phyloP scores from a whole-genome alignment of 2,797 vertebrate genomes.

The Oryzias dopingdopingensis region DNA sequence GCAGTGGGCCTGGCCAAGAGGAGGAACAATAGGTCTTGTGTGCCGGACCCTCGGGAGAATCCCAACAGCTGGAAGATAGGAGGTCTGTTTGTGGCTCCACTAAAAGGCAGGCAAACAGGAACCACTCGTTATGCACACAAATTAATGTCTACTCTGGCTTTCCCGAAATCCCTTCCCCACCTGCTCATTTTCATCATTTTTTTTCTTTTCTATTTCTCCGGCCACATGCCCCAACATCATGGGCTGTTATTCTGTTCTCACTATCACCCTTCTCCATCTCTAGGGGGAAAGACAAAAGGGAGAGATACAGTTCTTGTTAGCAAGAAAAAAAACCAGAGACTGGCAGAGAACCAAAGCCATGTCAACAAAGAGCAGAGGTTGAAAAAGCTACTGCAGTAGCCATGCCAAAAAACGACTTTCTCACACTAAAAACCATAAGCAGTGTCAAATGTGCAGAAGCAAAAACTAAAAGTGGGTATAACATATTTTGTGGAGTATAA shows the following conservation, averaged over 20 bases:
- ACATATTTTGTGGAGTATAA: no score
- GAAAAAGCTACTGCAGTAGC: slow-evolving; percentile 58
- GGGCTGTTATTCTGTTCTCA: slow-evolving; percentile 23
- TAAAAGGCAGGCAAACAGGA: slow-evolving; percentile 52
- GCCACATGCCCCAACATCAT: slow-evolving; percentile 12
- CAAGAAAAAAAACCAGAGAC: slow-evolving; percentile 57
- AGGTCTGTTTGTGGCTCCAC: slow-evolving; percentile 52
- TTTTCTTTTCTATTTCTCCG: neutral
- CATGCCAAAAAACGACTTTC: slow-evolving; percentile 54
- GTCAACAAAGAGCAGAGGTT: slow-evolving; percentile 69
- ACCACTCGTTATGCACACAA: slow-evolving; percentile 20
- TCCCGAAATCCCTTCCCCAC: slow-evolving; percentile 41
- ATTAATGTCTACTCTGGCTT: slow-evolving; percentile 20
- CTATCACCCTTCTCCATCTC: slow-evolving; percentile 33
- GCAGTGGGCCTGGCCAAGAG: slow-evolving; percentile 50
- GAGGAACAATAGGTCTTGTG: slow-evolving; percentile 78
- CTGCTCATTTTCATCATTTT: slow-evolving; percentile 35
- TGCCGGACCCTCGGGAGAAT: slow-evolving; percentile 64
- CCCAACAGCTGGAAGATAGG: slow-evolving; percentile 76
- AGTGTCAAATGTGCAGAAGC: slow-evolving; percentile 50
- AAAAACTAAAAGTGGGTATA: no score
- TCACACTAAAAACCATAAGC: slow-evolving; percentile 43
- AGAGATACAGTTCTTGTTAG: slow-evolving; percentile 42
- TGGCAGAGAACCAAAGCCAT: slow-evolving; percentile 72
- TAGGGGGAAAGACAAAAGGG: slow-evolving; percentile 28